Evolutionary conservation across 2,888 invertebrate genomes (phyloP).

Genomic region (Drosophila dives): DNA sequence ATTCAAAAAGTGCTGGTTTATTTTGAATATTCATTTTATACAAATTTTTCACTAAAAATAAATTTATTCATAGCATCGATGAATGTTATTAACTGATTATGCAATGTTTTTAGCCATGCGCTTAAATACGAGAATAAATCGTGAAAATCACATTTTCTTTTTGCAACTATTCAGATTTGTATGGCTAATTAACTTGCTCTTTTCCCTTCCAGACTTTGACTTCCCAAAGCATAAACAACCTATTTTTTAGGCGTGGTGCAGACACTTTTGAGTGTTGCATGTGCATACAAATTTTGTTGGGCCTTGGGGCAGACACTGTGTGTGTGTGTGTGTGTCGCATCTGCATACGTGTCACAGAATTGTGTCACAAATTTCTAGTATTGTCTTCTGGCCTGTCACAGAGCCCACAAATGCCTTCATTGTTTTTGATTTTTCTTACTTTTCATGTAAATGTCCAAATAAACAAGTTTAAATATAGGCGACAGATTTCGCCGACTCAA

Average conservation of each 20-base stretch:
- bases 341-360: conserved; percentile 17
- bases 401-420: not conserved
- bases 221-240: conserved; percentile 24
- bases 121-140: not conserved
- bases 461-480: not conserved
- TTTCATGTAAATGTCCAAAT: not conserved
- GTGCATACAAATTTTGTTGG: too few relatives aligned
- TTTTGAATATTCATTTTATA: not conserved
- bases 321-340: not conserved
- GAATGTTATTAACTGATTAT: conserved; percentile 45
- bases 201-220: not conserved
- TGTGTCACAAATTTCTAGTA: conserved; percentile 12
- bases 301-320: too few relatives aligned
- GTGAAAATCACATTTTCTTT: not conserved
- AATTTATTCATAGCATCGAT: conserved; percentile 41
- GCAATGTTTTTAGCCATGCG: not conserved
- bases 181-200: not conserved
- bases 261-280: not conserved
- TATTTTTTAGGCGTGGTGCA: conserved; percentile 45
- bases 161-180: not conserved
- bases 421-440: not conserved
- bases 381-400: not conserved
- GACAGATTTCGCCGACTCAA: not conserved
- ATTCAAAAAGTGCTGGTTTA: not conserved
- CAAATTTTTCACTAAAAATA: not conserved